A percentile compares a stretch with the other conserved stretches of the same genome.
phyloP scores from a whole-genome alignment of 1,140 invertebrate species.

The Aphidius ervi region DNA sequence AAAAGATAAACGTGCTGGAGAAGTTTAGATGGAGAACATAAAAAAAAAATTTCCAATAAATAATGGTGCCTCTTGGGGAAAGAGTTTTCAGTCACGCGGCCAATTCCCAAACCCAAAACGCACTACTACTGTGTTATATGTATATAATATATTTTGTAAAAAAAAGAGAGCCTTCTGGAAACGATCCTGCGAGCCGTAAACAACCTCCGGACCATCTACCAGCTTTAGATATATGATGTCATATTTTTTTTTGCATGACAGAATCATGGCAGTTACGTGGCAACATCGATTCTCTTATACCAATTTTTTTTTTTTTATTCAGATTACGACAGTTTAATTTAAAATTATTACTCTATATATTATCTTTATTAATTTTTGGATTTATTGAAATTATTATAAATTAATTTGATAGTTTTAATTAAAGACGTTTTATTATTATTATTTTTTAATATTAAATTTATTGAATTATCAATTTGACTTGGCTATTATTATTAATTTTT shows the following conservation, averaged over 20 bases:
- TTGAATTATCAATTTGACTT: too few species aligned
- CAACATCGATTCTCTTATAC: conserved; percentile 14
- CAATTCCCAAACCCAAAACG: conserved; percentile 17
- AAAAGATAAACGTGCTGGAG: background rate
- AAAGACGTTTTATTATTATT: too few species aligned
- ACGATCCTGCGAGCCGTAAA: conserved; percentile 29
- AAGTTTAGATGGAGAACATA: conserved; percentile 10
- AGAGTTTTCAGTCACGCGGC: conserved; percentile 25
- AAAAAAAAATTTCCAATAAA: conserved; percentile 24
- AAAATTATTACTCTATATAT: too few species aligned
- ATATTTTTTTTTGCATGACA: conserved; percentile 30
- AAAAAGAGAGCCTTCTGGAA: conserved; percentile 23
- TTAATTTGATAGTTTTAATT: too few species aligned
- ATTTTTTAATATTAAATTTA: too few species aligned
- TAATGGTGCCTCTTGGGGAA: conserved; percentile 19
- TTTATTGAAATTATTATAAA: too few species aligned
- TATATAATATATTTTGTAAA: conserved; percentile 15
- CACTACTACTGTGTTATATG: too few species aligned
- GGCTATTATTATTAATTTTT: too few species aligned
- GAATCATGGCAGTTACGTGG: conserved; percentile 23
- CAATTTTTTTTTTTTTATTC: too few species aligned
- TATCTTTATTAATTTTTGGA: too few species aligned
- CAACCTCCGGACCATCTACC: conserved; percentile 26
- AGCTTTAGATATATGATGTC: conserved; percentile 27
- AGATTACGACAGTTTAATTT: too few species aligned